phyloP scores from a whole-genome alignment of 1,140 invertebrate genomes.

The Macrobrachium rosenbergii region DNA sequence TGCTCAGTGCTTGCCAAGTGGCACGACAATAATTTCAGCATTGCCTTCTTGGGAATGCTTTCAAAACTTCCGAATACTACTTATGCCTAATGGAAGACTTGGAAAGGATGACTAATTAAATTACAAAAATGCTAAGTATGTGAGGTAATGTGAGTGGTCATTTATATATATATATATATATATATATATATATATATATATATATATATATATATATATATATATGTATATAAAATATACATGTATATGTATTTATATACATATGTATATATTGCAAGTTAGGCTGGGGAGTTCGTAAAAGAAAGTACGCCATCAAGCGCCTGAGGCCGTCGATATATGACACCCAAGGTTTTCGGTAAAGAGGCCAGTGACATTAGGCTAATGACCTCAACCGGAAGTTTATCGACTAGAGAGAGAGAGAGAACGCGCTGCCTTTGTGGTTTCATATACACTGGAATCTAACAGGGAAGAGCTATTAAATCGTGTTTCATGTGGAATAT shows the following conservation, averaged over 20 bases:
- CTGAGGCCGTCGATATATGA: no score
- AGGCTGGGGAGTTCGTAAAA: background rate
- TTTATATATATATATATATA: no score
- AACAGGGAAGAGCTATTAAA: no score
- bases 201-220: conserved; percentile 3
- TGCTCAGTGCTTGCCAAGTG: no score
- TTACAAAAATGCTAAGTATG: conserved; percentile 17
- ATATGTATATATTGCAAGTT: background rate
- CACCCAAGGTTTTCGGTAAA: no score
- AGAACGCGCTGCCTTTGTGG: background rate
- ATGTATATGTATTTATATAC: background rate
- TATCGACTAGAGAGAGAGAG: conserved; percentile 1
- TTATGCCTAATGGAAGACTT: background rate
- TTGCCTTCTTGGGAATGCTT: background rate
- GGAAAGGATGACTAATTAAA: background rate
- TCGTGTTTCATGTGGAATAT: no score
- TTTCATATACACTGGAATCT: background rate
- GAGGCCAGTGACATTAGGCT: no score
- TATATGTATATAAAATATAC: conserved; percentile 26
- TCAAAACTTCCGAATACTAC: background rate
- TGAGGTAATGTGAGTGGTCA: background rate
- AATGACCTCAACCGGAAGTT: no score
- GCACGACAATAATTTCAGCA: no score
- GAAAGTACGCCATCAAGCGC: no score
- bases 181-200: conserved; percentile 17